Base-by-base conservation (phyloP, 2,113 vertebrate species). In the Gavia stellata region DNA sequence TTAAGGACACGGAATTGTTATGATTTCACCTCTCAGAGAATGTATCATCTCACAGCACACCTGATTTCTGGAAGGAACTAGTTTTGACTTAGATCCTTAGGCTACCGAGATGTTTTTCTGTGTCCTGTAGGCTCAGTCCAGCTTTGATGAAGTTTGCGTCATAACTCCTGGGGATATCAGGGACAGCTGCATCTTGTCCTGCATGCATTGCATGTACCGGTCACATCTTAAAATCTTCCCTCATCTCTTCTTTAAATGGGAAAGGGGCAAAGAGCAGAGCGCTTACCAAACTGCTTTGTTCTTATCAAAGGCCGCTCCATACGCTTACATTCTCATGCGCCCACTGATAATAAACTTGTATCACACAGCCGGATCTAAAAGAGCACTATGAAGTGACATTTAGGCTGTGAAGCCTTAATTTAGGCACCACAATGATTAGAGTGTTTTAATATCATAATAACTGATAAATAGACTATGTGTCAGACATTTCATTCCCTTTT, bases 401-500 rank as follows among this genome's bases (percentile, higher is more conserved):
- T 97, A 96, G 93, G 81, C 77, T 94, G 80, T 91, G 90, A 98
- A 97, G 96, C 97, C 96, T 98, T 97, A 97, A 98, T 98, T 97
- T 98, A 97, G 96, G 96, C 75, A 91, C 93, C 42, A 90, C 83
- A 96, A 97, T 97, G 95, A 98, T 98, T 98, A 98, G 96, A 98
- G 90, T 95, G 86, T 95, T 98, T 98, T 98, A 98, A 97, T 98
- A 98, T 97, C 85, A 81, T 98, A 98, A 98, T 98, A 98, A 98
- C 97, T 98, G 97, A 98, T 98, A 98, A 98, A 98, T 98, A 98
- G 98, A 97, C 96, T 94, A 53, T 73, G 74, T 97, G 97, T 98
- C 98, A 98, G 97, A 97, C 96, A 98, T 98, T 98, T 98, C 96
- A 98, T 98, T 98, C 94, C 93, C 96, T 98, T 98, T 98, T 98